Base-by-base conservation (phyloP, 2,888 invertebrate species). In the Psococerastis gibbosa region DNA sequence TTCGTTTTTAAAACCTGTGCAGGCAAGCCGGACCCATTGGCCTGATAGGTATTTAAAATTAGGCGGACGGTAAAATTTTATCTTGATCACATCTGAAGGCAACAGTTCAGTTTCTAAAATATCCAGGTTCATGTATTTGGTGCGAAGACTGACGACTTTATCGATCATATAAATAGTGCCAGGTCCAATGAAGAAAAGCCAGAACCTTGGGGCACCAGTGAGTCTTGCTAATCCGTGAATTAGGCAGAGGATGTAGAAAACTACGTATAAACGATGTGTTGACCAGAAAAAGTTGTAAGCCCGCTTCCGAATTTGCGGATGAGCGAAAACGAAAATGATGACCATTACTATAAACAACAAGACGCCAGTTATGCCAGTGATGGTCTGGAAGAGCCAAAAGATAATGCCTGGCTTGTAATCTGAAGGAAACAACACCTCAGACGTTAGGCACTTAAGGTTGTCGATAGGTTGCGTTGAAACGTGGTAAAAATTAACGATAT, bases 401-500 rank as follows among this genome's bases (percentile, higher is more conserved):
- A 82, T 80, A 49, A 94, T 89, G 8, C 89, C 89, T 1, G 92
- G 91, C 54, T 85, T 78, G 55, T 88, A 88, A 61, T 94, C 94
- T 0, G 91, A 91, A 0, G 87, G 79, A 57, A 95, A 94, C 53
- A 87, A 81, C 6, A 95, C 80, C 62, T 95, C 94, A 50, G 84
- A 81, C 2, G 94, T 94, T 4, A 95, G 68, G 57, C 94, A 95
- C 23, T 81, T 73, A 2, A 95, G 64, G 61, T 95, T 88, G 55
- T 89, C 91, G 2, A 91, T 70, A 0, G 92, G 89, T 57, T 95
- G 95, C 0, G 92, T 94, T 3, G 91, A 91, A 0, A 95, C 85
- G 57, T 95, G 94, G 60, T 95, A 95, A 63, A 95, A 95, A 63
- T 95, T 95, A 23, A 95, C 87, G 58, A 94, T 81, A 56, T 95